Percentiles rank a stretch among this genome's conserved stretches.
Evolutionary conservation across 2,797 vertebrate genomes (phyloP).

Genomic region (Oreochromis grahami): DNA sequence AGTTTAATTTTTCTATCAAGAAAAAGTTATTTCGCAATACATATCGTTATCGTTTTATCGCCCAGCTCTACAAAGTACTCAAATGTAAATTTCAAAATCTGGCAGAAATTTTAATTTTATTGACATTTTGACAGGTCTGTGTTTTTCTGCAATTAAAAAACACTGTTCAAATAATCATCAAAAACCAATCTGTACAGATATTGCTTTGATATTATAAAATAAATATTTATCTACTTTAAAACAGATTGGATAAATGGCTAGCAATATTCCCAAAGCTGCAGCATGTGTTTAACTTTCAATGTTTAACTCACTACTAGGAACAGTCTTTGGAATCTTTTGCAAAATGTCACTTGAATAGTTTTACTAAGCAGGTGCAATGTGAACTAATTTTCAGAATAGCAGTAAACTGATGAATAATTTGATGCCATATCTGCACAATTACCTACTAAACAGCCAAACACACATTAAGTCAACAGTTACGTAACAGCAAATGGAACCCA

Average conservation of each 20-base stretch:
- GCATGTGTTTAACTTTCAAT: neutral
- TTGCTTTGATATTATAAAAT: neutral
- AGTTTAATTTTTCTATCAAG: too few species aligned
- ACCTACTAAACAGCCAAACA: neutral
- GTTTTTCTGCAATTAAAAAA: neutral
- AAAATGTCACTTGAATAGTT: neutral
- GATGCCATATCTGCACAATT: slow-evolving; percentile 1
- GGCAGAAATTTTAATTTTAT: neutral
- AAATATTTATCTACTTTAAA: neutral
- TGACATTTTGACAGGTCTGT: neutral
- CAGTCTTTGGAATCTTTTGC: neutral
- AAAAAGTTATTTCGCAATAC: too few species aligned
- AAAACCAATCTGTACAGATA: neutral
- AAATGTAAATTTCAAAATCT: neutral
- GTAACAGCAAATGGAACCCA: neutral
- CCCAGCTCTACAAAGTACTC: neutral
- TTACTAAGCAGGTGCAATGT: neutral
- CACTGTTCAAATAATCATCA: neutral
- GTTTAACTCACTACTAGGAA: neutral
- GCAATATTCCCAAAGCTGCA: neutral
- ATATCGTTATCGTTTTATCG: too few species aligned
- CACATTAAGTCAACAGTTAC: neutral
- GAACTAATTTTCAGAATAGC: neutral
- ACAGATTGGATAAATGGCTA: neutral
- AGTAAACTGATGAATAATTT: neutral